Base-by-base conservation (phyloP, 2,113 vertebrate genomes). In the Hucho hucho region DNA sequence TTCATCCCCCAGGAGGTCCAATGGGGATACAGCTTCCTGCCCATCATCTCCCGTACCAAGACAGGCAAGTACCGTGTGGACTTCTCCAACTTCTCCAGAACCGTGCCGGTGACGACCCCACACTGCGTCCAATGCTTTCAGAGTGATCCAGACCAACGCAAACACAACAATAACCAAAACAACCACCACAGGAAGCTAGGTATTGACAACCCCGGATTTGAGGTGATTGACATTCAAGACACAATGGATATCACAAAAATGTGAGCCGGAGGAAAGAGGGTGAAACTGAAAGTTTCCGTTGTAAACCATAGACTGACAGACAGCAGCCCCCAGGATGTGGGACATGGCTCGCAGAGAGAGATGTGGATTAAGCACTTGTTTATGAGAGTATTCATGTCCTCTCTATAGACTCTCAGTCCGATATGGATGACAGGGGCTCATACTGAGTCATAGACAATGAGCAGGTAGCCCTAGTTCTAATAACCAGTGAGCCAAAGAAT, bases 1-100 rank as follows among this genome's bases (percentile, higher is more conserved):
- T 98, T 96, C 91, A 88, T 96, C 72, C 97, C 97, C 0, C 93
- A 95, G 84, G 97, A 99, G 91, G 96, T 99, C 77, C 93, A 97
- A 5, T 99, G 97, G 97, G 97, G 97, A 14, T 95, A 96, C 28
- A 95, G 93, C 75, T 99, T 99, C 88, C 92, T 94, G 0, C 97
- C 97, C 0, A 95, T 96, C 82, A 94, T 98, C 83, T 98, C 97
- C 0, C 91, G 95, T 77, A 97, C 95, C 0, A 94, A 95, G 85
- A 95, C 89, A 0, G 97, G 97, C 68, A 98, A 98, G 76, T 98
- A 98, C 53, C 86, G 87, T 1, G 96, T 98, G 1, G 96, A 98
- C 77, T 97, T 98, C 86, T 96, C 96, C 74, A 95, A 97, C 77
- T 99, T 99, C 69, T 96, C 97, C 80, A 95, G 91, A 74, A 92